These are phyloP conservation scores for Hyles vespertilio DNA, from an alignment of 1,140 invertebrate species.

Conservation along the genomic window DNA sequence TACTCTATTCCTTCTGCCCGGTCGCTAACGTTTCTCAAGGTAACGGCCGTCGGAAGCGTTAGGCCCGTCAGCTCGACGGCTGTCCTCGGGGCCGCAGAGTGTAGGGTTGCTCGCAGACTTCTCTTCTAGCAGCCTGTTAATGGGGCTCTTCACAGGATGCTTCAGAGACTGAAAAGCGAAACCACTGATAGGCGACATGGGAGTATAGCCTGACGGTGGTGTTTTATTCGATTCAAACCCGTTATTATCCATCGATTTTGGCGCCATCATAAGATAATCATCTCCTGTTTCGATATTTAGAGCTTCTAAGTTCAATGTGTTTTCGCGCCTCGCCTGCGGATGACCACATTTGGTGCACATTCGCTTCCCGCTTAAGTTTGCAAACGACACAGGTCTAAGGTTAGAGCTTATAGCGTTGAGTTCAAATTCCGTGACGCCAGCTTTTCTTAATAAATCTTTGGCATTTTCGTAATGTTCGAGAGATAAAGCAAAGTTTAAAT, in stretches of 20 bases:
- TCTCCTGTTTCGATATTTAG: slow-evolving; percentile 37
- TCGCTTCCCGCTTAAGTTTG: slow-evolving; percentile 33
- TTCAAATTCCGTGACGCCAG: slow-evolving; percentile 74
- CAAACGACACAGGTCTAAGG: slow-evolving; percentile 45
- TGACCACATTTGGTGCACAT: slow-evolving; percentile 82
- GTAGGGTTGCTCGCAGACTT: slow-evolving; percentile 83
- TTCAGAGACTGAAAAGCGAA: slow-evolving; percentile 55
- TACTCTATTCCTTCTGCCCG: slow-evolving; percentile 31
- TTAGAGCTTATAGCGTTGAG: slow-evolving; percentile 69
- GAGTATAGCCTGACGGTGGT: slow-evolving; percentile 77
- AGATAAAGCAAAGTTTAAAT: slow-evolving; percentile 85
- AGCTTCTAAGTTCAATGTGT: slow-evolving; percentile 5
- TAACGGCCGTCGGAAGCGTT: not conserved
- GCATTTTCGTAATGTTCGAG: slow-evolving; percentile 86
- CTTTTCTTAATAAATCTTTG: slow-evolving; percentile 79
- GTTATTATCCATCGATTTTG: slow-evolving; percentile 54
- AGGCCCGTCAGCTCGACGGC: slow-evolving; percentile 12
- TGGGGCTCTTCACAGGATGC: slow-evolving; percentile 43
- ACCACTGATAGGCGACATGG: slow-evolving; percentile 80
- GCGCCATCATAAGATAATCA: slow-evolving; percentile 84
- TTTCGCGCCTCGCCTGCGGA: slow-evolving; percentile 52
- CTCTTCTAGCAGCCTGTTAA: slow-evolving; percentile 57
- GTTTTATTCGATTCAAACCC: slow-evolving; percentile 33
- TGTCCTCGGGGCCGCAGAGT: slow-evolving; percentile 55
- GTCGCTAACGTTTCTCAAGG: slow-evolving; percentile 7